A percentile compares a stretch with the other conserved stretches of the same genome.
Conservation (phyloP, 2,888 invertebrate genomes). For the Melinaea menophilus region DNA sequence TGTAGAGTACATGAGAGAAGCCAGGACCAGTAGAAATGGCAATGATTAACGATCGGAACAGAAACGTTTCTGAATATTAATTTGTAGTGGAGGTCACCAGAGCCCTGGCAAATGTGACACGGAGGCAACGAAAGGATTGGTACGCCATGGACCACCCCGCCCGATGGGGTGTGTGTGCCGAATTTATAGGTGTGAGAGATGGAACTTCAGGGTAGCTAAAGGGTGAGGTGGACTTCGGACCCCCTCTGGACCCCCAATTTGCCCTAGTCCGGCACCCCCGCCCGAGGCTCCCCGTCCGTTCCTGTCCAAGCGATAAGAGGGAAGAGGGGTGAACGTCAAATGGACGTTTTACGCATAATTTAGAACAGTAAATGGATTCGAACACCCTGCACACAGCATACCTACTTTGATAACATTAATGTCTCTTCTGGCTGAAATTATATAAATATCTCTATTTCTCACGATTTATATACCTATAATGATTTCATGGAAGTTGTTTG, state of each 20-base stretch:
- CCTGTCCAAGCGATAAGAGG: constrained; percentile 78
- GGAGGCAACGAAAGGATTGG: constrained; percentile 74
- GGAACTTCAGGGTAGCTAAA: constrained; percentile 78
- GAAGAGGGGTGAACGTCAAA: constrained; percentile 77
- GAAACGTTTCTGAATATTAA: constrained; percentile 77
- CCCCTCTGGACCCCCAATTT: constrained; percentile 71
- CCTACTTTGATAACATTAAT: constrained; percentile 45
- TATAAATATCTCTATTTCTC: constrained; percentile 2
- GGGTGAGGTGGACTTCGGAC: constrained; percentile 77
- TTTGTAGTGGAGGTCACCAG: constrained; percentile 75
- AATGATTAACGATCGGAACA: constrained; percentile 74
- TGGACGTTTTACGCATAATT: constrained; percentile 80
- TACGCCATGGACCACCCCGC: constrained; percentile 65
- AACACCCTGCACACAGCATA: constrained; percentile 72
- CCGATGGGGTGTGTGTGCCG: constrained; percentile 75
- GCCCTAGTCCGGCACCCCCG: constrained; percentile 77
- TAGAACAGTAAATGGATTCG: constrained; percentile 79
- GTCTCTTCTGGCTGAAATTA: constrained; percentile 21
- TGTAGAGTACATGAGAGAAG: constrained; percentile 30
- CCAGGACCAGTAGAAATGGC: constrained; percentile 58
- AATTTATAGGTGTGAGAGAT: constrained; percentile 79
- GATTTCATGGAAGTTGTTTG: not conserved
- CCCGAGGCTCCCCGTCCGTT: constrained; percentile 69
- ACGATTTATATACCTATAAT: not conserved
- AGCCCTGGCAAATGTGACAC: constrained; percentile 73